Evolutionary conservation across 2,113 vertebrate genomes (phyloP).

Genomic region (Lontra canadensis): DNA sequence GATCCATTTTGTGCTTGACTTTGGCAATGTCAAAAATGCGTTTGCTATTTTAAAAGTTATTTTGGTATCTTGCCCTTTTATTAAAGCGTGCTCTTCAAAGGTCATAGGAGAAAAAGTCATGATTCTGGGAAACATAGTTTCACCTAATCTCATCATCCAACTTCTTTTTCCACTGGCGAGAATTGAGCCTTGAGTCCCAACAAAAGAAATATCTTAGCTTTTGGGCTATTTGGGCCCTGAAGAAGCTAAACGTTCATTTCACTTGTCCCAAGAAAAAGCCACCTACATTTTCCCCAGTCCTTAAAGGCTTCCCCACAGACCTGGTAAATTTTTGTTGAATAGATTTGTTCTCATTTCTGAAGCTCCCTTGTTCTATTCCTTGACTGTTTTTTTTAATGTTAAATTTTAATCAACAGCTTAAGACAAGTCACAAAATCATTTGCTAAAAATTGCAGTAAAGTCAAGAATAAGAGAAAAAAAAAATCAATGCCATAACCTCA

Average conservation of each 20-base stretch:
- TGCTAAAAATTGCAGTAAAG: background rate
- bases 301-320: background rate
- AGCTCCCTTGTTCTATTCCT: background rate
- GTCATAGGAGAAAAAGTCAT: background rate
- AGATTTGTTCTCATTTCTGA: conserved; percentile 25
- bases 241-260: background rate
- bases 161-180: background rate
- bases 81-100: conserved; percentile 1
- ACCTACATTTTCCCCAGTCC: background rate
- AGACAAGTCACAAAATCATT: conserved; percentile 5
- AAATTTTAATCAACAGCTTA: conserved; percentile 27
- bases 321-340: background rate
- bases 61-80: background rate
- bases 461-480: background rate
- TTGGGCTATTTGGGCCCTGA: background rate
- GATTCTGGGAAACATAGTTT: background rate
- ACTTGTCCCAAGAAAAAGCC: background rate
- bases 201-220: background rate
- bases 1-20: background rate
- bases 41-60: conserved; percentile 19
- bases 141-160: background rate
- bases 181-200: background rate
- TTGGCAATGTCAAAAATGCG: background rate
- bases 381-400: background rate
- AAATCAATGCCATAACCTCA: background rate